Evolutionary conservation across 2,797 vertebrate species (phyloP).

Genomic region (Catamblyrhynchus diadema): DNA sequence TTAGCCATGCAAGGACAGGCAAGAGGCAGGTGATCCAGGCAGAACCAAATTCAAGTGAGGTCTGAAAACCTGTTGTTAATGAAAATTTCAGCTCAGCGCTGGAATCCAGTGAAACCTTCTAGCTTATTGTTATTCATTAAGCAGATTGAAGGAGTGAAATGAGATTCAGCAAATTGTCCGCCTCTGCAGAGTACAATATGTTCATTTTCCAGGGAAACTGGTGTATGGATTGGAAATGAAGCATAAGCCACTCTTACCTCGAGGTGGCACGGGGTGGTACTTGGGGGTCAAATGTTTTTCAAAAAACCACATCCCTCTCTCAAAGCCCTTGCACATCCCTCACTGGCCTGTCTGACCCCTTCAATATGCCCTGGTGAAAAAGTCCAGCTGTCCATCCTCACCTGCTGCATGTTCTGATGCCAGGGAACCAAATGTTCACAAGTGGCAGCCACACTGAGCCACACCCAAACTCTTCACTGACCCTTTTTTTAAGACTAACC

Average conservation of each 20-base stretch:
- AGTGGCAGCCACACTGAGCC: neutral
- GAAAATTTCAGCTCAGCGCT: neutral
- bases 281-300: neutral
- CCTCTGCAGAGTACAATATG: constrained; percentile 57
- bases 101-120: constrained; percentile 30
- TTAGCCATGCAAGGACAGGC: neutral
- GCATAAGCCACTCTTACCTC: neutral
- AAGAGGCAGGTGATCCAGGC: neutral
- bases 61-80: neutral
- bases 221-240: constrained; percentile 13
- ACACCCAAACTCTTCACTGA: neutral
- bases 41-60: neutral
- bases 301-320: neutral
- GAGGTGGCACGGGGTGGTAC: accelerated
- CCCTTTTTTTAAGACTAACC: neutral
- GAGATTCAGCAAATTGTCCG: constrained; percentile 51
- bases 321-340: neutral
- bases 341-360: neutral
- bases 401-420: neutral
- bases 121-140: constrained; percentile 62
- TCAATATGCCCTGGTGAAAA: neutral
- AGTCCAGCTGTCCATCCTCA: neutral
- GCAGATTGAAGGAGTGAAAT: constrained; percentile 54
- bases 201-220: constrained; percentile 5
- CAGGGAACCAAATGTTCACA: neutral